phyloP scores from a whole-genome alignment of 2,797 vertebrate species.

The Phalloptychus januarius region DNA sequence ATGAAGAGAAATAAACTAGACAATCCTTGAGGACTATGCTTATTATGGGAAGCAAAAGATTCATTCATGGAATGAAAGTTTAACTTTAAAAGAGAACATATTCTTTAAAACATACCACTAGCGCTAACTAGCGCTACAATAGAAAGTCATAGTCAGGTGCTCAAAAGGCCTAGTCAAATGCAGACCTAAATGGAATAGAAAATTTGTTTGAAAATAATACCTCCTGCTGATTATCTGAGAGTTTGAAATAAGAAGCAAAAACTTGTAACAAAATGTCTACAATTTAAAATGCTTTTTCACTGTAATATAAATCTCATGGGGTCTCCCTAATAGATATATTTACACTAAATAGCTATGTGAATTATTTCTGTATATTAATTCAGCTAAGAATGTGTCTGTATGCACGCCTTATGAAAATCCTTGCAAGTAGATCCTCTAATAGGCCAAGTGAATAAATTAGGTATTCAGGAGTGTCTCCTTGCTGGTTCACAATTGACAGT shows the following conservation, averaged over 20 bases:
- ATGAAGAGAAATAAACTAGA: background rate
- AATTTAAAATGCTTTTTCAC: background rate
- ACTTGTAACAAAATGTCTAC: background rate
- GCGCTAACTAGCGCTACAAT: background rate
- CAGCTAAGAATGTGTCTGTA: background rate
- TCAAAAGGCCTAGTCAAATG: background rate
- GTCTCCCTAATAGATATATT: background rate
- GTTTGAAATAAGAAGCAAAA: background rate
- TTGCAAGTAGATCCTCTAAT: background rate
- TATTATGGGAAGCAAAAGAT: background rate
- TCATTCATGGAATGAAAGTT: background rate
- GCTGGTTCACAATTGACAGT: conserved; percentile 9
- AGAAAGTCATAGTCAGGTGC: background rate
- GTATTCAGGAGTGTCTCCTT: conserved; percentile 1
- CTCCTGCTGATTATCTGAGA: background rate
- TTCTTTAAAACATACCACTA: background rate
- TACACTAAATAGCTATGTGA: background rate
- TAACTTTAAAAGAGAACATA: background rate
- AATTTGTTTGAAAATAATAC: background rate
- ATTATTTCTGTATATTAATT: background rate
- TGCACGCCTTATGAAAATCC: background rate
- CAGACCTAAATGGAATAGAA: background rate
- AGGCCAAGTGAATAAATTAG: conserved; percentile 6
- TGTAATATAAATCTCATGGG: background rate
- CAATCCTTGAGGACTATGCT: background rate